A percentile compares a stretch with the other conserved stretches of the same genome.
Conservation (phyloP, 2,113 vertebrate species). For the Chaetorhynchus papuensis region DNA sequence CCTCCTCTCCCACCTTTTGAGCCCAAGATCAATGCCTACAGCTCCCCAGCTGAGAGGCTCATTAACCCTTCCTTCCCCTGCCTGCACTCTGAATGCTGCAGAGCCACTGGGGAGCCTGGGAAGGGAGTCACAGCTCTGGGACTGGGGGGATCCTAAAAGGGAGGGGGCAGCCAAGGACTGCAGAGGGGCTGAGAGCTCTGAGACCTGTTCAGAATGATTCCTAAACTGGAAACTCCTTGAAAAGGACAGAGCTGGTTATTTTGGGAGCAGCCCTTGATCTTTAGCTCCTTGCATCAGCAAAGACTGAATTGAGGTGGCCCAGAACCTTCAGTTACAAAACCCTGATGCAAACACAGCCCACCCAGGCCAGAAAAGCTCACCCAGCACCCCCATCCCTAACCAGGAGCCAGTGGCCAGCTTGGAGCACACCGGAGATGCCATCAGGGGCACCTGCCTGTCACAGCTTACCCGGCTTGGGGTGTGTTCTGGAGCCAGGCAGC, state of each 20-base stretch:
- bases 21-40: neutral
- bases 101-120: neutral
- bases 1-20: neutral
- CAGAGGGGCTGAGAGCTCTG: neutral
- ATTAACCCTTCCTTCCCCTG: neutral
- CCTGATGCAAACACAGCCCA: neutral
- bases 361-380: neutral
- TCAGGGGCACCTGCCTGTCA: accelerated
- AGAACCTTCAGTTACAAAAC: neutral
- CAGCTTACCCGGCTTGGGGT: neutral
- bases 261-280: neutral
- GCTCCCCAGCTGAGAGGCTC: accelerated
- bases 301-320: neutral
- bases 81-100: neutral
- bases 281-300: neutral
- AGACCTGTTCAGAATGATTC: neutral
- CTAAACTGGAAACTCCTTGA: neutral
- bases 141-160: neutral
- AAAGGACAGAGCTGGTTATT: neutral
- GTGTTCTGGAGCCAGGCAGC: neutral
- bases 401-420: neutral
- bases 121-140: neutral
- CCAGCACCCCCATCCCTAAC: neutral
- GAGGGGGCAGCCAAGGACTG: neutral
- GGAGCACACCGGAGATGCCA: neutral